A percentile compares a stretch with the other conserved stretches of the same genome.
Evolutionary conservation across 2,888 invertebrate species (phyloP).

Genomic region (Chalcis sispes): DNA sequence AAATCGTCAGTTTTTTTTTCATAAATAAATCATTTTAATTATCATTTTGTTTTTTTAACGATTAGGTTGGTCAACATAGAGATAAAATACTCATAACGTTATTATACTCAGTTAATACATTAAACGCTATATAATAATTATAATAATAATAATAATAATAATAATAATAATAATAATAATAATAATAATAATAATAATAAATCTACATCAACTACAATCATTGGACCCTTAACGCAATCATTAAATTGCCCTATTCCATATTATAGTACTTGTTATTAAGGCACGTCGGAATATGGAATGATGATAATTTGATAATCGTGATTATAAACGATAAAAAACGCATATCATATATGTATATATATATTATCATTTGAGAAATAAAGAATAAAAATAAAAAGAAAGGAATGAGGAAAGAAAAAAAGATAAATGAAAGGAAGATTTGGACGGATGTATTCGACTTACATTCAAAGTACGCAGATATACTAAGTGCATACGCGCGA

Average conservation of each 20-base stretch:
- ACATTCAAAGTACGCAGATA: background rate
- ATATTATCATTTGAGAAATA: background rate
- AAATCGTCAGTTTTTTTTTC: constrained; percentile 5
- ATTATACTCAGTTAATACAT: constrained; percentile 42
- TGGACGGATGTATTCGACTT: constrained; percentile 37
- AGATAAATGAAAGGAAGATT: background rate
- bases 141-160: no score
- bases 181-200: constrained; percentile 10
- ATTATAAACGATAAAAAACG: constrained; percentile 20
- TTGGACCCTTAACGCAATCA: constrained; percentile 40
- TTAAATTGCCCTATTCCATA: no score
- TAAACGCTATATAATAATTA: constrained; percentile 9
- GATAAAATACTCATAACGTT: constrained; percentile 47
- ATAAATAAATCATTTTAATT: constrained; percentile 55
- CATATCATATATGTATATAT: constrained; percentile 9
- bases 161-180: background rate
- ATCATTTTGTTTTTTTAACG: constrained; percentile 18
- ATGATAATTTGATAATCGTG: constrained; percentile 23
- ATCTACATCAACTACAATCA: constrained; percentile 18
- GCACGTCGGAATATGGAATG: constrained; percentile 41
- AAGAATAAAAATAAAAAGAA: background rate
- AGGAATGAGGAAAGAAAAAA: constrained; percentile 22
- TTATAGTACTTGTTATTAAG: constrained; percentile 12
- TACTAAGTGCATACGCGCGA: constrained; percentile 9
- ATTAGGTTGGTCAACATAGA: constrained; percentile 45